phyloP scores from a whole-genome alignment of 2,797 vertebrate genomes.

The Ciconia nigra region DNA sequence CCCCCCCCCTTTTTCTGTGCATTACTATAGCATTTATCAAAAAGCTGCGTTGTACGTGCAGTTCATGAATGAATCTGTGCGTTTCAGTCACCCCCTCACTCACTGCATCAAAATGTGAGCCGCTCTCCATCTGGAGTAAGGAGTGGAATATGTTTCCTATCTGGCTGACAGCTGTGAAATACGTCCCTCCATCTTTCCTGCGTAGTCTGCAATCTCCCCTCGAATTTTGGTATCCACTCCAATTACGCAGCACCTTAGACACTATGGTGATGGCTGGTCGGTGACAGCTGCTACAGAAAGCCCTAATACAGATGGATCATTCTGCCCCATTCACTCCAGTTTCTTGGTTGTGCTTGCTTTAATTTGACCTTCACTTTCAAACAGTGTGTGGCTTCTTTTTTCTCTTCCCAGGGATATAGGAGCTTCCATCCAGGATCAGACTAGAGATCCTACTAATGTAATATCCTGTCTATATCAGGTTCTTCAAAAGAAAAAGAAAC shows the following conservation, averaged over 20 bases:
- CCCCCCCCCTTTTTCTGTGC: neutral
- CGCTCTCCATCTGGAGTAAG: neutral
- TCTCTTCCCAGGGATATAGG: neutral
- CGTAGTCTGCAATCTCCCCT: neutral
- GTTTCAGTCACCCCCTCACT: neutral
- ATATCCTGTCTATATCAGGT: neutral
- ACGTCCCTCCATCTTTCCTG: neutral
- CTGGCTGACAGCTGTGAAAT: constrained; percentile 22
- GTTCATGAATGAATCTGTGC: neutral
- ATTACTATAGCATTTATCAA: neutral
- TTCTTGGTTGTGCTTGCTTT: neutral
- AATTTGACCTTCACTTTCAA: neutral
- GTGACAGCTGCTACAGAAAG: neutral
- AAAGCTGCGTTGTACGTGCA: neutral
- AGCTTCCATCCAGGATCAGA: neutral
- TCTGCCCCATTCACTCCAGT: neutral
- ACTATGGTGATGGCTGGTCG: neutral
- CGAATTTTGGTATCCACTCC: neutral
- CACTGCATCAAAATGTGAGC: neutral
- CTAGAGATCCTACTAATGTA: neutral
- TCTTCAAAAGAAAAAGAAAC: constrained; percentile 13
- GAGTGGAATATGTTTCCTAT: neutral
- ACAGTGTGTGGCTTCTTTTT: neutral
- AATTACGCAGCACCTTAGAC: neutral
- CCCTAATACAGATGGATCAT: neutral